Evolutionary conservation across 1,140 invertebrate species (phyloP).

Genomic region (Papilio polytes): DNA sequence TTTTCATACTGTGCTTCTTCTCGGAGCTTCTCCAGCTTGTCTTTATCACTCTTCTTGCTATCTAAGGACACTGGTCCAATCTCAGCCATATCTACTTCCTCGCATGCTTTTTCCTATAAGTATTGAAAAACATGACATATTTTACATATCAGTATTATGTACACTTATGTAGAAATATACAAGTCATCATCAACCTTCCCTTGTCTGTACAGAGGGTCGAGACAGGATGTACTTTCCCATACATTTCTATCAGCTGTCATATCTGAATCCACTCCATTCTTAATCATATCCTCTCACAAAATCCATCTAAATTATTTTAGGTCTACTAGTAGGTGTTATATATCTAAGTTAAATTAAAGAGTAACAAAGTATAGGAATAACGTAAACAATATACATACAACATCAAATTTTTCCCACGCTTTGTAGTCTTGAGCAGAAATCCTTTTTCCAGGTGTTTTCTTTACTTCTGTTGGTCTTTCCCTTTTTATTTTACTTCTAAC

Average conservation of each 20-base stretch:
- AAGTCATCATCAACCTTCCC: background rate
- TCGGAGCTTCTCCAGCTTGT: constrained; percentile 78
- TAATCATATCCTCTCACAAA: no score
- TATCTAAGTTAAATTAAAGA: background rate
- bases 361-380: background rate
- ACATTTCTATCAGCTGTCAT: no score
- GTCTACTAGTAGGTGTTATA: no score
- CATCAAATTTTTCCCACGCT: constrained; percentile 93
- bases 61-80: constrained; percentile 81
- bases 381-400: constrained; percentile 80
- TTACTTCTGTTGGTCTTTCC: constrained; percentile 72
- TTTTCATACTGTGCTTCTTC: constrained; percentile 86
- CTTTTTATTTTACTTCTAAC: constrained; percentile 82
- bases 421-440: constrained; percentile 87
- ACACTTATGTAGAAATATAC: no score
- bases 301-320: no score
- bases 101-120: constrained; percentile 87
- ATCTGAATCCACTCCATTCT: no score
- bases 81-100: constrained; percentile 86
- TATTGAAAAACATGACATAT: constrained; percentile 19
- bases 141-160: background rate
- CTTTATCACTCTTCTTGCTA: constrained; percentile 68
- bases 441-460: constrained; percentile 70
- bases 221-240: no score
- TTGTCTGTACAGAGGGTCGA: no score